phyloP scores from a whole-genome alignment of 2,113 vertebrate species.

The Isichthys henryi region DNA sequence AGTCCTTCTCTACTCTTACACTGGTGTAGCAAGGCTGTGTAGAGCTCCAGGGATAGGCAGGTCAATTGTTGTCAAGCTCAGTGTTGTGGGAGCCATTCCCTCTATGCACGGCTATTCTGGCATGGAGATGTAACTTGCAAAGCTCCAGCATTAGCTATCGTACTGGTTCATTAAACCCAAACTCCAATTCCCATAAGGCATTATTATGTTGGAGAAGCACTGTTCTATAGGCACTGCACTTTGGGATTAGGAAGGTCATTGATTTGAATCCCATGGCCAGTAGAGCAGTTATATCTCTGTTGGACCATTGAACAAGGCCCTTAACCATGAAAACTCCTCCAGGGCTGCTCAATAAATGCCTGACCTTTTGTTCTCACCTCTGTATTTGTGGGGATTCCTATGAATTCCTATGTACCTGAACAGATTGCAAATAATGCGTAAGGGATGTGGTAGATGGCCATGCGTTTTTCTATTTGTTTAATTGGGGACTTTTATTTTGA shows the following conservation, averaged over 20 bases:
- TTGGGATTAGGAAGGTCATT: background rate
- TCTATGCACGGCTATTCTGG: background rate
- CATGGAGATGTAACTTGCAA: background rate
- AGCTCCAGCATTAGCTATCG: background rate
- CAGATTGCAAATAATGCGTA: background rate
- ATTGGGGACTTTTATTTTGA: background rate
- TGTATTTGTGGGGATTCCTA: background rate
- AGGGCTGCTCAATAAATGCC: background rate
- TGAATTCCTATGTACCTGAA: background rate
- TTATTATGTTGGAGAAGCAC: constrained; percentile 7
- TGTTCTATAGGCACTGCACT: background rate
- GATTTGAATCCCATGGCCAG: background rate
- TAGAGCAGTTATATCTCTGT: background rate
- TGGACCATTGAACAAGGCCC: background rate
- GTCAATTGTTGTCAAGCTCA: background rate
- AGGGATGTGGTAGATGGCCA: background rate
- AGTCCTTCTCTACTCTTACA: background rate
- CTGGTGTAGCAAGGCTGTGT: background rate
- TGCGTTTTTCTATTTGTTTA: background rate
- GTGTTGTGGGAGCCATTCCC: background rate
- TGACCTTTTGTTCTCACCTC: background rate
- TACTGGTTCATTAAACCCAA: background rate
- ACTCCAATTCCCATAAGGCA: background rate
- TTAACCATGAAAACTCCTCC: background rate
- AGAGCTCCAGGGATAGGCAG: background rate